Percentiles rank a stretch among this genome's conserved stretches.
Conservation (phyloP, 2,113 vertebrate species). For the Tauraco erythrolophus region DNA sequence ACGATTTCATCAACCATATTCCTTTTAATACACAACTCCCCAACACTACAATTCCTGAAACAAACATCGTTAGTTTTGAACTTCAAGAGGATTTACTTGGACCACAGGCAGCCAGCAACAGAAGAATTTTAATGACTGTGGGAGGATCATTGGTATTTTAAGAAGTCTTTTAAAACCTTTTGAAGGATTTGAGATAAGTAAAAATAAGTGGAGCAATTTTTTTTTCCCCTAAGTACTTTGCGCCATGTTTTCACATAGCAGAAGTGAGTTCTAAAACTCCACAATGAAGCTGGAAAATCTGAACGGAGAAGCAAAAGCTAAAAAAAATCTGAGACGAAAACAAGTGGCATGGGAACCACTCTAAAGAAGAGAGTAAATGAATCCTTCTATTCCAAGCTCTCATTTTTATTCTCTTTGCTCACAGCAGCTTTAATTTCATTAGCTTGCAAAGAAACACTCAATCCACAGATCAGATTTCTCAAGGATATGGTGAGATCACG, state of each 20-base stretch:
- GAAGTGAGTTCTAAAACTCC: not conserved
- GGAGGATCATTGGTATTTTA: slow-evolving; percentile 46
- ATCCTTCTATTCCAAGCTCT: not conserved
- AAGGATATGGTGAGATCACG: not conserved
- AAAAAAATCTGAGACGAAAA: not conserved
- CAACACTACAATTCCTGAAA: not conserved
- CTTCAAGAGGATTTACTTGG: slow-evolving; percentile 33
- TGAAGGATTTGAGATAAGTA: slow-evolving; percentile 58
- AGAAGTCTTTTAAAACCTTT: slow-evolving; percentile 52
- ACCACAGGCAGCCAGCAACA: slow-evolving; percentile 14
- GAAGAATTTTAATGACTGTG: slow-evolving; percentile 67
- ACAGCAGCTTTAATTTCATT: slow-evolving; percentile 28
- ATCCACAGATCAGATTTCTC: slow-evolving; percentile 29
- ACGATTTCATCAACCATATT: not conserved
- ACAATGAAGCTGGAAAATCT: not conserved
- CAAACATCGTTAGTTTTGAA: slow-evolving; percentile 11
- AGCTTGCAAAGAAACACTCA: slow-evolving; percentile 9
- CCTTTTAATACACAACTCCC: not conserved
- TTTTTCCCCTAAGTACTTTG: not conserved
- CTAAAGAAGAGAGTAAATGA: slow-evolving; percentile 1
- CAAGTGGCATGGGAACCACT: not conserved
- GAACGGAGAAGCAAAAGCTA: not conserved
- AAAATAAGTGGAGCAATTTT: slow-evolving; percentile 30
- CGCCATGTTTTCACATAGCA: not conserved
- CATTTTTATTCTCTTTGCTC: slow-evolving; percentile 25